A percentile compares a stretch with the other conserved stretches of the same genome.
These are phyloP conservation scores for Mormoops blainvillei DNA, from an alignment of 2,113 vertebrate species.

Conservation along the genomic window DNA sequence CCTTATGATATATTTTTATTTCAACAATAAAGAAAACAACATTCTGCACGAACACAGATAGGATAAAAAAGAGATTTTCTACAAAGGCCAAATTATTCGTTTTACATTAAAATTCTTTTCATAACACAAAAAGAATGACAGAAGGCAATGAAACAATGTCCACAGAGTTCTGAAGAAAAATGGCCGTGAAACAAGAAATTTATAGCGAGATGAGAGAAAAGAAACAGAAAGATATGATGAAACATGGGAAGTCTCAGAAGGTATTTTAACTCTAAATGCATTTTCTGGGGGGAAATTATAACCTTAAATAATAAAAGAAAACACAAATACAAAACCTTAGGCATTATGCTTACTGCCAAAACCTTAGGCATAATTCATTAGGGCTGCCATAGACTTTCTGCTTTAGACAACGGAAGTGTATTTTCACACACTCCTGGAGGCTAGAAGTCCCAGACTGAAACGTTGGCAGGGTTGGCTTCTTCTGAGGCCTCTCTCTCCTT, in stretches of 20 bases:
- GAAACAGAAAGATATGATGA: not conserved
- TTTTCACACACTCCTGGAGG: not conserved
- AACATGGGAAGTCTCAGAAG: not conserved
- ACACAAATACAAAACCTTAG: not conserved
- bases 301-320: not conserved
- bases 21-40: conserved; percentile 12
- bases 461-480: not conserved
- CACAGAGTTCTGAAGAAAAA: conserved; percentile 25
- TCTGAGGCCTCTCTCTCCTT: not conserved
- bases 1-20: not conserved
- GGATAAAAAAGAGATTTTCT: conserved; percentile 7
- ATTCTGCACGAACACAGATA: not conserved
- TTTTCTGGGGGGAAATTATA: not conserved
- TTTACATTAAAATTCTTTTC: conserved; percentile 44
- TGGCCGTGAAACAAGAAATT: not conserved
- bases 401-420: not conserved
- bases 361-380: not conserved
- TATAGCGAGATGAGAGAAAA: not conserved
- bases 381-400: not conserved
- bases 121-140: not conserved
- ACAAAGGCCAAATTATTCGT: not conserved
- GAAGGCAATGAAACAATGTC: not conserved
- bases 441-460: not conserved
- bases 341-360: not conserved
- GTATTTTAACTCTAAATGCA: not conserved